Percentiles rank a stretch among this genome's conserved stretches.
Conservation (phyloP, 2,888 invertebrate genomes). For the Pachydiplax longipennis region DNA sequence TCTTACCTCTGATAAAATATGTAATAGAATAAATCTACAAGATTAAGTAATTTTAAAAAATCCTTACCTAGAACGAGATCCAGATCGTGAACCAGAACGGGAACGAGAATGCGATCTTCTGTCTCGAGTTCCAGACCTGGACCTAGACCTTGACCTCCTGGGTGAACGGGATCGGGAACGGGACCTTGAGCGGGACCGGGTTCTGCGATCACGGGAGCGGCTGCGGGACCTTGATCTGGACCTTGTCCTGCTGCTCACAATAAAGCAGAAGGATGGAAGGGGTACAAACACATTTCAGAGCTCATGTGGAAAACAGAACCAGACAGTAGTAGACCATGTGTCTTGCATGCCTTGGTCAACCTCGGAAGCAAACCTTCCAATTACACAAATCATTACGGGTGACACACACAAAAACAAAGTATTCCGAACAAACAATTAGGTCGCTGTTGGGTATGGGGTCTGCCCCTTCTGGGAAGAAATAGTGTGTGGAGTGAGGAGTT, state of each 20-base stretch:
- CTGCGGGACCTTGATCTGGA: conserved; percentile 58
- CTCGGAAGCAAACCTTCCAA: conserved; percentile 17
- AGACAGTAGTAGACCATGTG: not conserved
- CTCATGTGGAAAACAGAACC: not conserved
- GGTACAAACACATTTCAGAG: not conserved
- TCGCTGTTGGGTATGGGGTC: conserved; percentile 7
- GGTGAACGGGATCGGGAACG: conserved; percentile 52
- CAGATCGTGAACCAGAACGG: conserved; percentile 61
- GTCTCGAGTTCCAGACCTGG: conserved; percentile 49
- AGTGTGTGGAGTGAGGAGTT: not conserved
- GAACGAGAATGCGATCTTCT: conserved; percentile 62
- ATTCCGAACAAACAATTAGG: not conserved
- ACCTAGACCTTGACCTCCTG: conserved; percentile 47
- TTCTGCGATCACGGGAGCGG: conserved; percentile 57
- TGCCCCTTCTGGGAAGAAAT: conserved; percentile 21
- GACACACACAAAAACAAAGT: not conserved
- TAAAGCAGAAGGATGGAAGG: conserved; percentile 27
- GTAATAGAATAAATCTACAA: too few species aligned
- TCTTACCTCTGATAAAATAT: not conserved
- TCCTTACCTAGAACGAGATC: conserved; percentile 19
- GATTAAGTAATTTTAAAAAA: too few species aligned
- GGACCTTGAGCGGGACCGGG: conserved; percentile 62
- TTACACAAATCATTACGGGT: conserved; percentile 1
- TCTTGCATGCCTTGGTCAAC: conserved; percentile 20
- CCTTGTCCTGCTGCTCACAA: conserved; percentile 54